Conservation (phyloP, 2,113 vertebrate genomes). For the Epinephelus cyanopodus region DNA sequence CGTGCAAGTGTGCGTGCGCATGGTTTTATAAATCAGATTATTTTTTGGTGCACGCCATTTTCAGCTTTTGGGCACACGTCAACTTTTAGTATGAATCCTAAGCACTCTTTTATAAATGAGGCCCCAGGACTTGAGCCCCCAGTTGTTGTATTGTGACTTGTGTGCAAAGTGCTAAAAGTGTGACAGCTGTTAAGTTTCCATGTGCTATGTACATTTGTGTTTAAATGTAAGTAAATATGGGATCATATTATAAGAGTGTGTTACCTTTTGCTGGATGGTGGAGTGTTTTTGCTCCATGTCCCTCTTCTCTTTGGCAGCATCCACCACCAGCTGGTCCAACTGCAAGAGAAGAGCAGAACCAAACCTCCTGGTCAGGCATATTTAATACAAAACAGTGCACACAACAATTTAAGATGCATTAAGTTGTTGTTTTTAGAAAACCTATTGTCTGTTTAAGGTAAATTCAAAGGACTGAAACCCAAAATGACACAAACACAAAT, state of each 20-base stretch:
- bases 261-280: conserved; percentile 99
- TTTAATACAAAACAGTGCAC: conserved; percentile 6
- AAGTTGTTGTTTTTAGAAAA: not conserved
- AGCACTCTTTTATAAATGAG: no score
- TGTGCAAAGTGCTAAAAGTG: not conserved
- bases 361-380: conserved; percentile 37
- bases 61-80: no score
- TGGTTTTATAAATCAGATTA: no score
- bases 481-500: not conserved
- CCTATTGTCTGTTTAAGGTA: not conserved
- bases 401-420: not conserved
- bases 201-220: not conserved
- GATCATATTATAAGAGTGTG: not conserved
- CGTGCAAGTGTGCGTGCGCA: no score
- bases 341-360: conserved; percentile 80
- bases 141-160: no score
- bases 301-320: conserved; percentile 95
- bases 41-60: no score
- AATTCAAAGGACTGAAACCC: not conserved
- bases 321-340: conserved; percentile 95
- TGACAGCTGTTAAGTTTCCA: not conserved
- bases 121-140: no score
- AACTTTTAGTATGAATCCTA: no score
- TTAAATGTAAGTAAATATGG: not conserved
- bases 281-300: conserved; percentile 98